Evolutionary conservation across 2,888 invertebrate genomes (phyloP).

Genomic region (Metellina segmentata): DNA sequence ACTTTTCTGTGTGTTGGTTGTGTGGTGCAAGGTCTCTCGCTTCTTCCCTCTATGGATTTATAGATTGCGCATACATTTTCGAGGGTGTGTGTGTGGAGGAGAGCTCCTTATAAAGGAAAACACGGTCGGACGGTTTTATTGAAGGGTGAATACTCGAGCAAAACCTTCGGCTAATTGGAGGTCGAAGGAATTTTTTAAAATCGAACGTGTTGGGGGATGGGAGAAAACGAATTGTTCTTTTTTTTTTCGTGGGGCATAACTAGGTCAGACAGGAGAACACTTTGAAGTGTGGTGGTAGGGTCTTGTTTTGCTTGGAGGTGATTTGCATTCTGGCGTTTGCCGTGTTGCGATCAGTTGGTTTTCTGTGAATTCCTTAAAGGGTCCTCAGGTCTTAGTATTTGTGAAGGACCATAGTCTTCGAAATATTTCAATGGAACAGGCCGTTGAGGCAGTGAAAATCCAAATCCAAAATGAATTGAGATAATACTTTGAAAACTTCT

Average conservation of each 20-base stretch:
- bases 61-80: constrained; percentile 76
- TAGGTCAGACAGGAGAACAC: constrained; percentile 1
- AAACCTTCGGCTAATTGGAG: constrained; percentile 56
- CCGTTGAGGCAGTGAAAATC: too few species aligned
- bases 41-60: constrained; percentile 75
- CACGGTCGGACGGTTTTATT: constrained; percentile 73
- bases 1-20: constrained; percentile 58
- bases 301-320: not conserved
- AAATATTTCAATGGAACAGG: too few species aligned
- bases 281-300: not conserved
- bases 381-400: too few species aligned
- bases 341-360: not conserved
- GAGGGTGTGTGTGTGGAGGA: constrained; percentile 2
- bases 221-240: constrained; percentile 17
- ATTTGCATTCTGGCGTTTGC: not conserved
- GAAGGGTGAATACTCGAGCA: constrained; percentile 2
- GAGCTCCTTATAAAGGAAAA: constrained; percentile 62
- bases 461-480: too few species aligned
- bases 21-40: constrained; percentile 30
- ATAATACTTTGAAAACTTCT: too few species aligned
- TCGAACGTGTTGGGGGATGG: constrained; percentile 66
- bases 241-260: not conserved
- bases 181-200: constrained; percentile 62
- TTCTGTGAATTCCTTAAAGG: too few species aligned
- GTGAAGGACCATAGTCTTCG: too few species aligned